A percentile compares a stretch with the other conserved stretches of the same genome.
phyloP scores from a whole-genome alignment of 2,113 vertebrate genomes.

The Rynchops niger region DNA sequence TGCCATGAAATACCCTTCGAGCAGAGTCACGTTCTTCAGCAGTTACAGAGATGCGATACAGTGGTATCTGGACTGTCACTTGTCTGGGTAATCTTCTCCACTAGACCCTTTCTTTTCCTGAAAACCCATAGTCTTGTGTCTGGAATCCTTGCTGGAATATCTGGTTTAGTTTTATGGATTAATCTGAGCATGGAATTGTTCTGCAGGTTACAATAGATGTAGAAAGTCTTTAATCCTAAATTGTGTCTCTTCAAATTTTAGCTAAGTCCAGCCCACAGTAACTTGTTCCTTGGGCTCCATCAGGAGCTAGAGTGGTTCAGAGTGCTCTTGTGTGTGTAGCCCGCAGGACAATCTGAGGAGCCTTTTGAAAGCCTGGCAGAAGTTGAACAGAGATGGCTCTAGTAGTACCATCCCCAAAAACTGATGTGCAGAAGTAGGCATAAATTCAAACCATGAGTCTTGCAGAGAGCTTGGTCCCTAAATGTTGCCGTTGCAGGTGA shows the following conservation, averaged over 20 bases:
- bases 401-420: not conserved
- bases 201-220: not conserved
- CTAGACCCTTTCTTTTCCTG: not conserved
- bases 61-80: too few relatives aligned
- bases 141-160: not conserved
- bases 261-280: not conserved
- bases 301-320: not conserved
- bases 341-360: not conserved
- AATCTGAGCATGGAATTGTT: rapidly evolving
- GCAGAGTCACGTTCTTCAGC: not conserved
- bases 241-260: not conserved
- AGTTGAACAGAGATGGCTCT: not conserved
- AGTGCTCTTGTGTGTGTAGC: not conserved
- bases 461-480: not conserved
- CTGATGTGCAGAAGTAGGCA: not conserved
- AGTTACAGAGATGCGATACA: not conserved
- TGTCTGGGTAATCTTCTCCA: not conserved
- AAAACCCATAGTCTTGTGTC: not conserved
- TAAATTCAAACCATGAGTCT: not conserved
- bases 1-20: not conserved
- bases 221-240: not conserved
- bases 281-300: not conserved
- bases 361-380: not conserved
- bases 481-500: not conserved
- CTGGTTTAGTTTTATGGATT: not conserved